Evolutionary conservation across 2,888 invertebrate species (phyloP).

Genomic region (Stenichneumon culpator): DNA sequence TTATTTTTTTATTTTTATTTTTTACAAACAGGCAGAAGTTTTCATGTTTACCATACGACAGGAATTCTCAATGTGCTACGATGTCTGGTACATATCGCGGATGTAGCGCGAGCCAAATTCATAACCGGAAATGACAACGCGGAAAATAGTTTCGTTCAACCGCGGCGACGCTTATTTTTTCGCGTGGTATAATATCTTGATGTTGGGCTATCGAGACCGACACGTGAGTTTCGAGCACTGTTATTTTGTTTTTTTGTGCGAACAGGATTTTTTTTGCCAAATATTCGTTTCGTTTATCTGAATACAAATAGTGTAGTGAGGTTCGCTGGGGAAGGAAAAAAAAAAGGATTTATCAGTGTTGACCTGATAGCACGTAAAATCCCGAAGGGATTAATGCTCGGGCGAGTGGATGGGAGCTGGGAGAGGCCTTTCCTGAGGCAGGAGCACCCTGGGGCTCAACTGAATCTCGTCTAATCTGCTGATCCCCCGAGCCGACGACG

Average conservation of each 20-base stretch:
- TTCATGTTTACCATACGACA: constrained; percentile 10
- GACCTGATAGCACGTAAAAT: constrained; percentile 61
- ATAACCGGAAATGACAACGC: background rate
- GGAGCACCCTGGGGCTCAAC: constrained; percentile 48
- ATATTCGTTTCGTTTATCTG: constrained; percentile 3
- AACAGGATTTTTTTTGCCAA: constrained; percentile 5
- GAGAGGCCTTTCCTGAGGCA: constrained; percentile 40
- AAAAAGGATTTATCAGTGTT: constrained; percentile 53
- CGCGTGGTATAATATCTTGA: background rate
- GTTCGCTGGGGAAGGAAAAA: constrained; percentile 20
- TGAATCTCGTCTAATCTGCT: constrained; percentile 70
- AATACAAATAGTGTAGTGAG: constrained; percentile 21
- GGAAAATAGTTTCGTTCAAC: background rate
- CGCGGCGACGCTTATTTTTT: background rate
- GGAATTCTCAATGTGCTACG: constrained; percentile 5
- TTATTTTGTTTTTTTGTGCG: no score
- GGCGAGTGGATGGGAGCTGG: constrained; percentile 30
- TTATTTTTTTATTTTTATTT: constrained; percentile 1
- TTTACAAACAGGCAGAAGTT: background rate
- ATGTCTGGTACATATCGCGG: background rate
- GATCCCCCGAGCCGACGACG: constrained; percentile 47
- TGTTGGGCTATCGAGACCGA: no score
- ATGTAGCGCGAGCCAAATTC: constrained; percentile 1
- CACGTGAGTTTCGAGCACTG: background rate
- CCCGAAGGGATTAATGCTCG: constrained; percentile 57